A percentile compares a stretch with the other conserved stretches of the same genome.
These are phyloP conservation scores for Argyrosomus regius DNA, from an alignment of 2,797 vertebrate genomes.

Conservation along the genomic window DNA sequence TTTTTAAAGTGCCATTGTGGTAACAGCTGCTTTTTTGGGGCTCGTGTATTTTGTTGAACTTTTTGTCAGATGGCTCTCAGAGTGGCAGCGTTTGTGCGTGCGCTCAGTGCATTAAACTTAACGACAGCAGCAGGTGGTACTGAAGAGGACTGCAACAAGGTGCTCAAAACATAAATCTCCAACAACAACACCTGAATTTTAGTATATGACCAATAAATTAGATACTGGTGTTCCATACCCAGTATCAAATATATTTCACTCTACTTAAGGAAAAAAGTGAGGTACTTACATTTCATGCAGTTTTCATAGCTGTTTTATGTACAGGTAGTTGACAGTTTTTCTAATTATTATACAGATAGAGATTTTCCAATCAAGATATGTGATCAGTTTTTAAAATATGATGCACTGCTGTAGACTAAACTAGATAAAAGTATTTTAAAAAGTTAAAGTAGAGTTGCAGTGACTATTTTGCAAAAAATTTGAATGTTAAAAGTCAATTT, in stretches of 20 bases:
- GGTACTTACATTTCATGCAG: no score
- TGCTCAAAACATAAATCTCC: not conserved
- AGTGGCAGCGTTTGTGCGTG: slow-evolving; percentile 7
- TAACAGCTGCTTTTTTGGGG: slow-evolving; percentile 24
- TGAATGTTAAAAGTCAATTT: no score
- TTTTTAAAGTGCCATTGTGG: slow-evolving; percentile 17
- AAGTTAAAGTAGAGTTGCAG: no score
- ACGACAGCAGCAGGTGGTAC: slow-evolving; percentile 11
- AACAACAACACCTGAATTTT: not conserved
- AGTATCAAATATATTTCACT: not conserved
- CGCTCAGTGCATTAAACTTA: slow-evolving; percentile 1
- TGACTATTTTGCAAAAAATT: no score
- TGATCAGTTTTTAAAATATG: no score
- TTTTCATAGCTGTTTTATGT: no score
- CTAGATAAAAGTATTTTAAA: no score
- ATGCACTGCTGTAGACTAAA: no score
- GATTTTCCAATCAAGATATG: no score
- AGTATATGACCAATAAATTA: not conserved
- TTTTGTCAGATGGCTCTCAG: slow-evolving; percentile 18
- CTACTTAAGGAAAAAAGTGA: not conserved
- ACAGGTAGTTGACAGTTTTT: no score
- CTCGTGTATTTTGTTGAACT: slow-evolving; percentile 12
- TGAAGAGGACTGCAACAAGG: slow-evolving; percentile 19
- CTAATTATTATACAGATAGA: no score
- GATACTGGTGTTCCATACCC: not conserved